phyloP scores from a whole-genome alignment of 2,113 vertebrate species.

The Mustelus asterias region DNA sequence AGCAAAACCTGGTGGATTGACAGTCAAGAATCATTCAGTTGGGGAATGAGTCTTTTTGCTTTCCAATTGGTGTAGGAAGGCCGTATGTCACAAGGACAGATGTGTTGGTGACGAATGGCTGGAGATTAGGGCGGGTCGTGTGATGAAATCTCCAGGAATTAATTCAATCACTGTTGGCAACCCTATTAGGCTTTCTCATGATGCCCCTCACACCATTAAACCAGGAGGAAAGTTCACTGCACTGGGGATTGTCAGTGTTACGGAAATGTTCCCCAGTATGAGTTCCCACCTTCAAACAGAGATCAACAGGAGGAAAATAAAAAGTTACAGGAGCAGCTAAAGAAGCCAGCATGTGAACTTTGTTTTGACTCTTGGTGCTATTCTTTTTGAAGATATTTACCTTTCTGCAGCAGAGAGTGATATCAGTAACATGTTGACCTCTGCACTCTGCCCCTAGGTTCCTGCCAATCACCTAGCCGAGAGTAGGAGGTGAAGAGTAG shows the following conservation, averaged over 20 bases:
- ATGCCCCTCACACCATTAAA: neutral
- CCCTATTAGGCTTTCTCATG: neutral
- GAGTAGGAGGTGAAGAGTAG: conserved; percentile 3
- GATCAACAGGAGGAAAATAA: neutral
- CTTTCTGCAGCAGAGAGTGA: conserved; percentile 4
- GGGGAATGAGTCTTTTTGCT: too few relatives aligned
- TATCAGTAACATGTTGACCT: conserved; percentile 15
- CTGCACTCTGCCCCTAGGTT: neutral
- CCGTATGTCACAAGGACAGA: too few relatives aligned
- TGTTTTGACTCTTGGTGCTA: neutral
- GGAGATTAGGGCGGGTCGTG: too few relatives aligned
- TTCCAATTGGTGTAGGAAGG: too few relatives aligned
- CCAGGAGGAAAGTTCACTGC: neutral
- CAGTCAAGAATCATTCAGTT: too few relatives aligned
- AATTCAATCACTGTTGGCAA: too few relatives aligned
- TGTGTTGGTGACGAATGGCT: too few relatives aligned
- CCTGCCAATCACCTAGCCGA: conserved; percentile 4
- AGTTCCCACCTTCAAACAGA: neutral
- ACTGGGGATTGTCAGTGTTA: neutral
- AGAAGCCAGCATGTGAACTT: neutral
- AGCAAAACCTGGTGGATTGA: too few relatives aligned
- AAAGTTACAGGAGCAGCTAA: neutral
- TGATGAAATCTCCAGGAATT: too few relatives aligned
- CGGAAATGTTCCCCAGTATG: neutral
- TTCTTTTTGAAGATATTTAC: conserved; percentile 19